Percentiles rank a stretch among this genome's conserved stretches.
These are phyloP conservation scores for Etheostoma perlongum DNA, from an alignment of 2,797 vertebrate genomes.

Conservation along the genomic window DNA sequence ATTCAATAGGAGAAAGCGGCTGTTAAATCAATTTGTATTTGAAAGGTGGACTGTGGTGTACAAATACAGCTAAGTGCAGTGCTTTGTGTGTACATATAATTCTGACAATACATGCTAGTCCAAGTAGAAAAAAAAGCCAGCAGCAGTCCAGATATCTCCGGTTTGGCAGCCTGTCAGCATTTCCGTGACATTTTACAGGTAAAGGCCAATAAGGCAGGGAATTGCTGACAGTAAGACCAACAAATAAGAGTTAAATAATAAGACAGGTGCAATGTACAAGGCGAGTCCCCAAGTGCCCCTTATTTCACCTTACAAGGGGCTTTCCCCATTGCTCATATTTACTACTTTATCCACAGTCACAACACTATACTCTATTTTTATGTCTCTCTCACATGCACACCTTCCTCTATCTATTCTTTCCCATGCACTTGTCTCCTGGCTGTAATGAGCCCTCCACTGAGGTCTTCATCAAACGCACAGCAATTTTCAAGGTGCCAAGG, in stretches of 20 bases:
- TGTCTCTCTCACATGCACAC: slow-evolving; percentile 14
- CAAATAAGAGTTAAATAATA: slow-evolving; percentile 82
- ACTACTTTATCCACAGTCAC: slow-evolving; percentile 53
- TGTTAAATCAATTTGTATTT: slow-evolving; percentile 46
- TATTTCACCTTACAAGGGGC: slow-evolving; percentile 76
- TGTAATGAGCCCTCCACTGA: slow-evolving; percentile 70
- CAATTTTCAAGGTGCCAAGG: slow-evolving; percentile 71
- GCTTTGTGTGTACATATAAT: slow-evolving; percentile 47
- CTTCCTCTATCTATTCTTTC: slow-evolving; percentile 40
- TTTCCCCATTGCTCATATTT: slow-evolving; percentile 79
- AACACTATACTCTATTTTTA: slow-evolving; percentile 17
- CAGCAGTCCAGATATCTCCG: slow-evolving; percentile 49
- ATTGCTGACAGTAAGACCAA: slow-evolving; percentile 80
- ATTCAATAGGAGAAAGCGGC: slow-evolving; percentile 39
- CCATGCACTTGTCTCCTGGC: slow-evolving; percentile 56
- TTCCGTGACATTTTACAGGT: slow-evolving; percentile 78
- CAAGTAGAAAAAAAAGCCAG: slow-evolving; percentile 50
- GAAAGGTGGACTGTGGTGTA: slow-evolving; percentile 43
- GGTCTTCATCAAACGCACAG: slow-evolving; percentile 73
- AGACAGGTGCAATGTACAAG: slow-evolving; percentile 70
- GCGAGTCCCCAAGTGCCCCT: slow-evolving; percentile 62
- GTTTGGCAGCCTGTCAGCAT: slow-evolving; percentile 79
- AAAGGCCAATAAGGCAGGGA: slow-evolving; percentile 73
- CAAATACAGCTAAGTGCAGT: slow-evolving; percentile 48
- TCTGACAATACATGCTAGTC: slow-evolving; percentile 46